Conservation (phyloP, 2,113 vertebrate species). For the Rhizomys pruinosus region DNA sequence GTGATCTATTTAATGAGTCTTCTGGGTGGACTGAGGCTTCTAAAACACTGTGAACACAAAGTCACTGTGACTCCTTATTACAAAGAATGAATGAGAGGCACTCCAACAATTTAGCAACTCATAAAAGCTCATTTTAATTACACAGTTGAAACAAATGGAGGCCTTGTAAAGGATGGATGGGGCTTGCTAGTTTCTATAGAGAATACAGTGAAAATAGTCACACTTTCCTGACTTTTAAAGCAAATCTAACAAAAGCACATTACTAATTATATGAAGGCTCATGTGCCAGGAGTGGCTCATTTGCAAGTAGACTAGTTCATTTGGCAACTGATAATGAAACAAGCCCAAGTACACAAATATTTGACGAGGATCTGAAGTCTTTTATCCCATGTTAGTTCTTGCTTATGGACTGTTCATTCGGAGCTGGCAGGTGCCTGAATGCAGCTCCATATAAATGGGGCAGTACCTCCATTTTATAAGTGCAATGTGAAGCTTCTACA, state of each 20-base stretch:
- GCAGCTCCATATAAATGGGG: not conserved
- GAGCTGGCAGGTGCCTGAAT: not conserved
- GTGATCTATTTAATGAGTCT: not conserved
- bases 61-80: slow-evolving; percentile 63
- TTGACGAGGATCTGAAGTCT: not conserved
- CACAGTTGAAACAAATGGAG: slow-evolving; percentile 37
- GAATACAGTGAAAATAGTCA: slow-evolving; percentile 65
- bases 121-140: not conserved
- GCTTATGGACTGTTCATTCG: not conserved
- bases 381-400: not conserved
- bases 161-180: slow-evolving; percentile 14
- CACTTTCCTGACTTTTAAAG: slow-evolving; percentile 35
- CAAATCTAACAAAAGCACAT: slow-evolving; percentile 32
- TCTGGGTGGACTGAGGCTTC: not conserved
- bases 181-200: slow-evolving; percentile 63
- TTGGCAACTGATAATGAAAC: slow-evolving; percentile 9
- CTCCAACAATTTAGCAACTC: slow-evolving; percentile 56
- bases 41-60: slow-evolving; percentile 58
- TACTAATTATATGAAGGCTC: not conserved
- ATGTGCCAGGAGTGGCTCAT: slow-evolving; percentile 14
- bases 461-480: not conserved
- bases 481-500: not conserved
- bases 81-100: slow-evolving; percentile 67
- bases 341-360: not conserved
- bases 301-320: slow-evolving; percentile 10